phyloP scores from a whole-genome alignment of 2,797 vertebrate species.

The Channa striata region DNA sequence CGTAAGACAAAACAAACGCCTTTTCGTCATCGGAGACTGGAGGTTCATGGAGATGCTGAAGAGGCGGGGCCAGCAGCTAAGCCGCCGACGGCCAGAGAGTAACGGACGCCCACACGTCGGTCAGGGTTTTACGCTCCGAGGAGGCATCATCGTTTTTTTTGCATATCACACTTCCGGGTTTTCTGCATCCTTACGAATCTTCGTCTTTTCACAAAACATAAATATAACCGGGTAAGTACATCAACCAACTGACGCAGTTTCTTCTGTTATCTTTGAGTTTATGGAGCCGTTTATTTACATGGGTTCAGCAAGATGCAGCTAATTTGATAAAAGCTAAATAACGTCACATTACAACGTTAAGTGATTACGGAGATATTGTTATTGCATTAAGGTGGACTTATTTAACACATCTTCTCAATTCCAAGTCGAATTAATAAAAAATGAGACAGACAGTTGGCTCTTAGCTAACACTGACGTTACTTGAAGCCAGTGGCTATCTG shows the following conservation, averaged over 20 bases:
- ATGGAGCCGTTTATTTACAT: neutral
- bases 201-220: conserved; percentile 5
- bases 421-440: neutral
- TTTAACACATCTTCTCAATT: neutral
- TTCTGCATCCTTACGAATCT: conserved; percentile 1
- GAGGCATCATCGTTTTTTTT: conserved; percentile 17
- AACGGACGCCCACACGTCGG: neutral
- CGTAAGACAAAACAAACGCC: conserved; percentile 72
- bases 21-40: conserved; percentile 21
- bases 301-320: neutral
- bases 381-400: too few species aligned
- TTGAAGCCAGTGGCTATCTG: neutral
- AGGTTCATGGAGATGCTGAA: conserved; percentile 4
- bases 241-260: accelerated
- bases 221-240: conserved; percentile 47
- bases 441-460: neutral
- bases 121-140: conserved; percentile 24
- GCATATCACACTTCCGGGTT: conserved; percentile 39
- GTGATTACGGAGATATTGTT: too few species aligned
- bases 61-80: conserved; percentile 33
- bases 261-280: accelerated
- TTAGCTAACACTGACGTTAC: neutral
- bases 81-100: neutral
- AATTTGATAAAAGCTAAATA: too few species aligned
- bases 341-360: too few species aligned